A percentile compares a stretch with the other conserved stretches of the same genome.
Conservation (phyloP, 2,113 vertebrate genomes). For the Miniopterus natalensis region DNA sequence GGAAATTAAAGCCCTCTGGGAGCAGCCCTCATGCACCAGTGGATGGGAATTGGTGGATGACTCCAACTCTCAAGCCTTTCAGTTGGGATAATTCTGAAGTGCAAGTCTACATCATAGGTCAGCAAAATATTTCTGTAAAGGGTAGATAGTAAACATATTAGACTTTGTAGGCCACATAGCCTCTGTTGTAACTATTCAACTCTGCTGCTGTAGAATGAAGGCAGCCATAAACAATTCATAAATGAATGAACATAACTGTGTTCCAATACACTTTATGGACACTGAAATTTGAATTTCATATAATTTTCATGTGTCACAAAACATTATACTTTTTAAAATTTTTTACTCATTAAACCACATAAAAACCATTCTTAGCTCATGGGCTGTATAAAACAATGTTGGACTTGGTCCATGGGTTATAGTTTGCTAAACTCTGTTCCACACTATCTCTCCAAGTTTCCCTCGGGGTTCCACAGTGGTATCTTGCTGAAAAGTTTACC, state of each 20-base stretch:
- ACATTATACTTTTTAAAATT: background rate
- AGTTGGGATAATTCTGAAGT: background rate
- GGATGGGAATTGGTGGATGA: background rate
- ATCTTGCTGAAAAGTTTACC: constrained; percentile 22
- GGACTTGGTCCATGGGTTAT: background rate
- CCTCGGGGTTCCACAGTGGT: background rate
- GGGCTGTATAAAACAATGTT: background rate
- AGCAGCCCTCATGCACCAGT: background rate
- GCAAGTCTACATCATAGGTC: background rate
- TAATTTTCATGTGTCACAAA: constrained; percentile 2
- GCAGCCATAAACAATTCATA: background rate
- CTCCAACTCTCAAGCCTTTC: background rate
- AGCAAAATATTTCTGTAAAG: constrained; percentile 1
- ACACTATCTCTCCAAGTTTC: background rate
- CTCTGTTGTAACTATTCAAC: background rate
- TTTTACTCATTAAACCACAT: background rate
- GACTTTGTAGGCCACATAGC: background rate
- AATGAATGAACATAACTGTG: background rate
- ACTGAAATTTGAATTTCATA: constrained; percentile 22
- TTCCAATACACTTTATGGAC: background rate
- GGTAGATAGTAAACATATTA: constrained; percentile 15
- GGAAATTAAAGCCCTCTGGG: background rate
- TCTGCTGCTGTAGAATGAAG: constrained; percentile 12
- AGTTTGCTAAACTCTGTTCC: background rate
- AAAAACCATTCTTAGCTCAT: background rate